Evolutionary conservation across 2,888 invertebrate genomes (phyloP), one percentile per base, ranked within the genome.

Genomic region (Melieria picta): DNA sequence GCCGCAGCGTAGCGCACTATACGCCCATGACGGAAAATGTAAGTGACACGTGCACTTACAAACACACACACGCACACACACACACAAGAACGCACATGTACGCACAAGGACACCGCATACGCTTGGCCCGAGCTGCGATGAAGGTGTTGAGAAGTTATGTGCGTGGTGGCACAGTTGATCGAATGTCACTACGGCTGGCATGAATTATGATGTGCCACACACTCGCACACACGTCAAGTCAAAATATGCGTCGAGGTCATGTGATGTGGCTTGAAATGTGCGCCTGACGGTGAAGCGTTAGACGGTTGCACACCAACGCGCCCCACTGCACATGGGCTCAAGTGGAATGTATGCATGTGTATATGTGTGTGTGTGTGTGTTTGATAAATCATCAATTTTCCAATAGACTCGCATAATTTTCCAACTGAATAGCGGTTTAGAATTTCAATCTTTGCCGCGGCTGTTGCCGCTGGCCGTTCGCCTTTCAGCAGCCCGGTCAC

Each of bases 1-100:
- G 90, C 7, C 88, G 90, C 47, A 93, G 93, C 80, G 88, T 90
- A 30, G 91, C 91, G 65, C 89, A 90, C 72, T 93, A 93, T 83
- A 92, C 91, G 62, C 93, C 93, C n/a, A 89, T 90, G 87, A 91
- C 91, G 50, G 93, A 93, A 79, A 86, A 87, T 77, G 87, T 87
- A 84, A 85, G 86, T 84, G 30, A 30, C 30, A 30, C 30, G 30
- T 30, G 30, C 30, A 30, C 2, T 2, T 30, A 30, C 30, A 30
- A 30, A 30, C 2, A 30, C 30, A 30, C 30, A 30, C 3, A 30
- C n/a, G n/a, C 30, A 30, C 30, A 71, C 46, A 48, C 11, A 5
- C 7, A 63, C 52, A 48, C 42, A 57, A 13, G 30, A 16, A 57
- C 57, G 13, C 9, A 52, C 52, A 52, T 52, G 52, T 13, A 52